These are phyloP conservation scores for Dendrocopos noguchii DNA, from an alignment of 2,113 vertebrate genomes.

Conservation along the genomic window DNA sequence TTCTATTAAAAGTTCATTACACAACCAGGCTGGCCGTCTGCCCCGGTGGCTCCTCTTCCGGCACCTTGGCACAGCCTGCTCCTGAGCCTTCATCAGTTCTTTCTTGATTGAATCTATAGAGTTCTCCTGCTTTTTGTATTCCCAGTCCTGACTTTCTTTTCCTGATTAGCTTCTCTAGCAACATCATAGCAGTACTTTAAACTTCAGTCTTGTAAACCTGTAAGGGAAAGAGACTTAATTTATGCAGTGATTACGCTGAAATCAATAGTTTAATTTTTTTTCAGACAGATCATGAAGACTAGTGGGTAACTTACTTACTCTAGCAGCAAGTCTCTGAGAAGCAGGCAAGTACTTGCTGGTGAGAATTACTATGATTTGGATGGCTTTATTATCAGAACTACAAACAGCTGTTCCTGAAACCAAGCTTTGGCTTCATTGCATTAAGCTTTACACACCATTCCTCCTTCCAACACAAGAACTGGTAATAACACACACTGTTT, in stretches of 20 bases:
- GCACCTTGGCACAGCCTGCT: no score
- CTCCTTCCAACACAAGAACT: constrained; percentile 28
- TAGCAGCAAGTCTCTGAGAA: neutral
- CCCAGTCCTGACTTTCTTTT: neutral
- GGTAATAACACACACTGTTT: constrained; percentile 8
- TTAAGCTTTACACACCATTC: constrained; percentile 29
- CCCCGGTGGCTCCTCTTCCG: no score
- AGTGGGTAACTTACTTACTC: neutral
- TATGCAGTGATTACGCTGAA: neutral
- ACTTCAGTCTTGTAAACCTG: neutral
- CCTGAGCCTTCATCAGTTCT: no score
- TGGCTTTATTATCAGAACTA: constrained; percentile 19
- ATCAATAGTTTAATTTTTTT: neutral
- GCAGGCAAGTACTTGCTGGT: neutral
- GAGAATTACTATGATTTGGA: constrained; percentile 14
- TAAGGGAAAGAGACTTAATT: neutral
- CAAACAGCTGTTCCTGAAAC: constrained; percentile 20
- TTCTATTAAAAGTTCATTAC: no score
- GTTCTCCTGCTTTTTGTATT: neutral
- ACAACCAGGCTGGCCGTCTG: no score
- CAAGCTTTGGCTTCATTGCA: constrained; percentile 5
- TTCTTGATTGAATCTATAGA: neutral
- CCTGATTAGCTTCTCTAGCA: neutral
- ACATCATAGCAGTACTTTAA: neutral
- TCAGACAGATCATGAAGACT: neutral